Percentiles rank a stretch among this genome's conserved stretches.
Evolutionary conservation across 2,797 vertebrate species (phyloP).

Genomic region (Acanthurus tractus): DNA sequence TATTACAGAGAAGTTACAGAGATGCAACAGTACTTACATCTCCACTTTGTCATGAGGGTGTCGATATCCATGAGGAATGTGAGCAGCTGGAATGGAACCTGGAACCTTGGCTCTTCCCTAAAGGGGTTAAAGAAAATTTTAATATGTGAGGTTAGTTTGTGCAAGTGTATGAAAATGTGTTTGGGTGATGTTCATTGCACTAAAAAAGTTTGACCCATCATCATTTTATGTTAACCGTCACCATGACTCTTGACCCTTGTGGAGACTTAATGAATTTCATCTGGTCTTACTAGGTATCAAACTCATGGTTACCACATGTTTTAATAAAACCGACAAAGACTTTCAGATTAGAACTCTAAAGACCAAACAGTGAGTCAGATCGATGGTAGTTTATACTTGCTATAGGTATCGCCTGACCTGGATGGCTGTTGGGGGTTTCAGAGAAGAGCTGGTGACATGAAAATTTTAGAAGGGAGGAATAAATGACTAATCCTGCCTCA

Average conservation of each 20-base stretch:
- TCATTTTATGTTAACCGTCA: constrained; percentile 38
- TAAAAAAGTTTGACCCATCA: not conserved
- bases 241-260: constrained; percentile 14
- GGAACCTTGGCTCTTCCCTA: constrained; percentile 97
- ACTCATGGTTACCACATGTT: constrained; percentile 8
- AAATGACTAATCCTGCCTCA: constrained; percentile 24
- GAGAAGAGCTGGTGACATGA: constrained; percentile 13
- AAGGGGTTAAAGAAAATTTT: constrained; percentile 14
- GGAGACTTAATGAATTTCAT: constrained; percentile 33
- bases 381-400: not conserved
- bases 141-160: not conserved
- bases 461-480: constrained; percentile 25
- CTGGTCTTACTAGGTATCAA: constrained; percentile 12
- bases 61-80: constrained; percentile 96
- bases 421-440: not conserved
- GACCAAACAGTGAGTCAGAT: not conserved
- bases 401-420: constrained; percentile 2
- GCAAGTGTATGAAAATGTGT: not conserved
- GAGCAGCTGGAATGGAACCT: constrained; percentile 97
- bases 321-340: constrained; percentile 12
- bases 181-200: too few relatives aligned
- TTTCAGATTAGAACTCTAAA: not conserved
- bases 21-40: constrained; percentile 89
- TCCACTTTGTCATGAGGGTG: constrained; percentile 97
- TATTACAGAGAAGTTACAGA: not conserved